These are phyloP conservation scores for Epizoanthus scotinus DNA, from an alignment of 92 coral and sea anemone genomes.

Conservation along the genomic window DNA sequence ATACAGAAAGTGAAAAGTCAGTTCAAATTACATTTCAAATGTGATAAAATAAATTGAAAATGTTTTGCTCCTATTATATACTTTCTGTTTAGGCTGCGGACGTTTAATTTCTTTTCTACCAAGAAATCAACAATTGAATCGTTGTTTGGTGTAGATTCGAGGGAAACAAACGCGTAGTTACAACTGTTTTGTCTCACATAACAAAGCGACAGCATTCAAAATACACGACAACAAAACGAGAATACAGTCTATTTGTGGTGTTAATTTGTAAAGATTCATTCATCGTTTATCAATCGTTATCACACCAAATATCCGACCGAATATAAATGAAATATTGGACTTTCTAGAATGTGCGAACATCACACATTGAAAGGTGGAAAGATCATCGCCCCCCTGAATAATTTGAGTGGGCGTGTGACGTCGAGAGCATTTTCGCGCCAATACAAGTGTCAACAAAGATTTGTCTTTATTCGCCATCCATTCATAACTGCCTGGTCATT, in stretches of 20 bases:
- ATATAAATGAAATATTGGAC: not conserved
- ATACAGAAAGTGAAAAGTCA: not conserved
- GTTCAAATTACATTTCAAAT: not conserved
- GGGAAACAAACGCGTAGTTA: not conserved
- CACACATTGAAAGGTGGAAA: not conserved
- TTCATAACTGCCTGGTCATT: not conserved
- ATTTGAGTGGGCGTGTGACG: slow-evolving; percentile 34
- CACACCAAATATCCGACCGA: not conserved
- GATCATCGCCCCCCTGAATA: slow-evolving; percentile 6
- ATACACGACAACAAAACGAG: too few species aligned
- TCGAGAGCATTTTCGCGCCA: slow-evolving; percentile 31
- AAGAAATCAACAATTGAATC: not conserved
- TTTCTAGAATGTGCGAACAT: not conserved
- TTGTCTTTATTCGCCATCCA: slow-evolving; percentile 6
- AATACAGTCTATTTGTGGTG: not conserved
- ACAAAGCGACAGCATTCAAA: not conserved
- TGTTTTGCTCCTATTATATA: not conserved
- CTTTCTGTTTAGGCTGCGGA: too few species aligned
- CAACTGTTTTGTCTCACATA: not conserved
- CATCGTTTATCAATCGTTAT: not conserved
- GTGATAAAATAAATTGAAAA: not conserved
- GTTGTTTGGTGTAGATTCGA: not conserved
- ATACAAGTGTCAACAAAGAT: slow-evolving; percentile 22
- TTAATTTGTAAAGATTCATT: not conserved
- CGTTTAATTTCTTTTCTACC: too few species aligned